Conservation (phyloP, 2,888 invertebrate genomes). For the Aplocera efformata region DNA sequence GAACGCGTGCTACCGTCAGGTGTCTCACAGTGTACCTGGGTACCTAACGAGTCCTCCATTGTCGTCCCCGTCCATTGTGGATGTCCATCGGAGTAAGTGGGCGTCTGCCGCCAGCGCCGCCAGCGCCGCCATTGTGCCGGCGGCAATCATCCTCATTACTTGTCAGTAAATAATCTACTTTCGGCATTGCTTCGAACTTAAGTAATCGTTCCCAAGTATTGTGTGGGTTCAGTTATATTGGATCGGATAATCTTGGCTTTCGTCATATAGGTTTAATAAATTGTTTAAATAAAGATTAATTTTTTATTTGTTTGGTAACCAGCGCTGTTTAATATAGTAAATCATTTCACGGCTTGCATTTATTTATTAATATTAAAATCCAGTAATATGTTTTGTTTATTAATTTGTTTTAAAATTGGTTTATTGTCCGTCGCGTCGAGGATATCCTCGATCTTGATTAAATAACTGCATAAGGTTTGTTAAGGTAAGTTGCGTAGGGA, state of each 20-base stretch:
- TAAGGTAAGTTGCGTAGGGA: no score
- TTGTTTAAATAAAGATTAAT: no score
- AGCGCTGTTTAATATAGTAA: no score
- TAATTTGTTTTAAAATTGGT: no score
- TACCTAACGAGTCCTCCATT: conserved; percentile 18
- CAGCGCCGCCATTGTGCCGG: conserved; percentile 15
- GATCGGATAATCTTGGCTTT: not conserved
- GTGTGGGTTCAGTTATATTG: not conserved
- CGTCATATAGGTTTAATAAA: no score
- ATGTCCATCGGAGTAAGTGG: conserved; percentile 21
- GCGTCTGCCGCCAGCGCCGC: conserved; percentile 21
- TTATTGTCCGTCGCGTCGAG: no score
- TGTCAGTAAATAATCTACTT: conserved; percentile 2
- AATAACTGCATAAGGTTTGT: no score
- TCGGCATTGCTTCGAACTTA: not conserved
- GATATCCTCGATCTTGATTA: no score
- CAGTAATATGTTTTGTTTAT: no score
- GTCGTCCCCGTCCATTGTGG: conserved; percentile 17
- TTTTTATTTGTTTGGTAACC: no score
- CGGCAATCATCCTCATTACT: not conserved
- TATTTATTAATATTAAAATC: no score
- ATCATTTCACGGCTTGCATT: no score
- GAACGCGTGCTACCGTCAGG: not conserved
- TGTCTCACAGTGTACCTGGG: conserved; percentile 21
- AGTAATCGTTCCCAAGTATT: conserved; percentile 3